Evolutionary conservation across 1,140 invertebrate genomes (phyloP).

Genomic region (Drosophila tropicalis): DNA sequence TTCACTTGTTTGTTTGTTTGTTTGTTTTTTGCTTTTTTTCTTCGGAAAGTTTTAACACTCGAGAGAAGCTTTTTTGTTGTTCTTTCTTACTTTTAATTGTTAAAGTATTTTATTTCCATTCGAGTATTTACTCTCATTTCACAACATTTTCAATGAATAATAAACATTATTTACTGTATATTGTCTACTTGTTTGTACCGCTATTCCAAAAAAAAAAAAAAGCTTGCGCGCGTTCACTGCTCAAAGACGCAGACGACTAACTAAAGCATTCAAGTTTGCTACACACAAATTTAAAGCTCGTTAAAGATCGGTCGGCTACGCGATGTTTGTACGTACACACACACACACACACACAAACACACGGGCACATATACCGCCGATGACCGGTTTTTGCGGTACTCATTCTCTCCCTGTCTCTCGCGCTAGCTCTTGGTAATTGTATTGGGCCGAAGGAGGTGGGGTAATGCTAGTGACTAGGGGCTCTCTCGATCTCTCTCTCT

Average conservation of each 20-base stretch:
- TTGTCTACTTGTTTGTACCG: constrained; percentile 36
- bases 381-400: constrained; percentile 17
- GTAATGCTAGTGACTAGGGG: no score
- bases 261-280: constrained; percentile 57
- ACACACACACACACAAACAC: not conserved
- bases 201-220: constrained; percentile 35
- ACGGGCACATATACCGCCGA: not conserved
- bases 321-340: constrained; percentile 1
- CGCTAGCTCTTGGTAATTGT: not conserved
- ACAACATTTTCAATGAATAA: constrained; percentile 18
- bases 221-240: constrained; percentile 53
- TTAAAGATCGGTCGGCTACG: constrained; percentile 22
- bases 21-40: constrained; percentile 17
- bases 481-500: no score
- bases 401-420: not conserved
- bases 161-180: constrained; percentile 17
- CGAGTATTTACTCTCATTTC: constrained; percentile 12
- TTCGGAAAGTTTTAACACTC: not conserved
- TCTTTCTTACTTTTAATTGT: constrained; percentile 1
- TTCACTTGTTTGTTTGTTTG: constrained; percentile 11
- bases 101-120: constrained; percentile 18
- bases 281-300: constrained; percentile 62
- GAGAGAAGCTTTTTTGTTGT: not conserved
- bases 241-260: constrained; percentile 44
- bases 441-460: not conserved